phyloP scores from a whole-genome alignment of 2,888 invertebrate species.

The Drosophila neutralis region DNA sequence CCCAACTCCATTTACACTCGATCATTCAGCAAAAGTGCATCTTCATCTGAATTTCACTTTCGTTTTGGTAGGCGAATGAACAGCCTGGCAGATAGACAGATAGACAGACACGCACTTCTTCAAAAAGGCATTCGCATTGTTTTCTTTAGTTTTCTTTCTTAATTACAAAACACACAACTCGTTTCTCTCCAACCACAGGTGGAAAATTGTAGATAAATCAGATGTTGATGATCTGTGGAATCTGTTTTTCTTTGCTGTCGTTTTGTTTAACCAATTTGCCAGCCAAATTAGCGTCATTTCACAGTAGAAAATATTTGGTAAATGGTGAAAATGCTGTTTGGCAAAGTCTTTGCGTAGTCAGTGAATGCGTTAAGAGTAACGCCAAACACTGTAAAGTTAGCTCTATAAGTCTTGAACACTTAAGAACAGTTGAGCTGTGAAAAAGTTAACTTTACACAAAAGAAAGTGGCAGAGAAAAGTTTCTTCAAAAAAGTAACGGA shows the following conservation, averaged over 20 bases:
- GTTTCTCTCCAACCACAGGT: slow-evolving; percentile 23
- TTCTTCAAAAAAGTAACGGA: not conserved
- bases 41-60: slow-evolving; percentile 49
- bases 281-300: slow-evolving; percentile 32
- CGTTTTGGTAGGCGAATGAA: slow-evolving; percentile 31
- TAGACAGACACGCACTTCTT: slow-evolving; percentile 60
- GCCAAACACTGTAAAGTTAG: not conserved
- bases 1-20: slow-evolving; percentile 21
- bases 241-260: slow-evolving; percentile 17
- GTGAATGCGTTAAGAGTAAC: not conserved
- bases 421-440: not conserved
- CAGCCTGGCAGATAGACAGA: slow-evolving; percentile 2
- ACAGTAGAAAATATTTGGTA: slow-evolving; percentile 1
- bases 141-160: slow-evolving; percentile 9
- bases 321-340: not conserved
- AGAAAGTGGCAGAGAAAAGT: not conserved
- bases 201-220: slow-evolving; percentile 20
- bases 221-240: slow-evolving; percentile 15
- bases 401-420: not conserved
- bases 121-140: slow-evolving; percentile 42
- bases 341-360: not conserved
- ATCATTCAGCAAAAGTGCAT: slow-evolving; percentile 28
- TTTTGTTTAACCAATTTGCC: slow-evolving; percentile 19
- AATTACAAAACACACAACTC: slow-evolving; percentile 27
- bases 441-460: not conserved